Percentiles rank a stretch among this genome's conserved stretches.
These are phyloP conservation scores for Solea senegalensis DNA, from an alignment of 2,113 vertebrate species.

Conservation along the genomic window DNA sequence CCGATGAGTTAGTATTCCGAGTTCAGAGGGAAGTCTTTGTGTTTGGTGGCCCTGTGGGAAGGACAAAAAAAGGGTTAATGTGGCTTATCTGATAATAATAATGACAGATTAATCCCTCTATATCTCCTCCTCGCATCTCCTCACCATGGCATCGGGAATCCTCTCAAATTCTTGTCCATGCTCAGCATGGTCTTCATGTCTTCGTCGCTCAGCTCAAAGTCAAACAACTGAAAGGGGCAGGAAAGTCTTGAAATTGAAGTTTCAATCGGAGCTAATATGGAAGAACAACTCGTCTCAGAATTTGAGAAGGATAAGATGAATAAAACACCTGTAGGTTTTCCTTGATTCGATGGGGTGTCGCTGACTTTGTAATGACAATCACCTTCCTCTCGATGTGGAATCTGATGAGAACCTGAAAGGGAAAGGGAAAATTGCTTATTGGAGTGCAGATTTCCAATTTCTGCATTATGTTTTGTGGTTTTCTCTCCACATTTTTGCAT, in stretches of 20 bases:
- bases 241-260: background rate
- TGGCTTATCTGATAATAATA: background rate
- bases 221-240: slow-evolving; percentile 80
- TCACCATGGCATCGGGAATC: slow-evolving; percentile 82
- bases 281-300: no score
- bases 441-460: no score
- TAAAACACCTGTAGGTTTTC: slow-evolving; percentile 87
- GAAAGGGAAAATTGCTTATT: background rate
- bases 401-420: slow-evolving; percentile 86
- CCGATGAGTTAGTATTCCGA: slow-evolving; percentile 61
- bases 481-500: background rate
- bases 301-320: no score
- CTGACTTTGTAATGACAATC: slow-evolving; percentile 88
- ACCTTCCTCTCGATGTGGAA: slow-evolving; percentile 91
- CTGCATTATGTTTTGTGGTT: background rate
- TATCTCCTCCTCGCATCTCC: slow-evolving; percentile 17
- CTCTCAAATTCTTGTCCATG: slow-evolving; percentile 86
- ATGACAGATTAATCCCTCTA: background rate
- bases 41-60: slow-evolving; percentile 65
- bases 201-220: slow-evolving; percentile 85
- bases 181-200: slow-evolving; percentile 85
- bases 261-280: background rate
- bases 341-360: slow-evolving; percentile 82
- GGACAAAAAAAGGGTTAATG: background rate
- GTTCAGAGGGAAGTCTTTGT: slow-evolving; percentile 77